Conservation (phyloP, 2,797 vertebrate genomes). For the Macropus fuliginosus region DNA sequence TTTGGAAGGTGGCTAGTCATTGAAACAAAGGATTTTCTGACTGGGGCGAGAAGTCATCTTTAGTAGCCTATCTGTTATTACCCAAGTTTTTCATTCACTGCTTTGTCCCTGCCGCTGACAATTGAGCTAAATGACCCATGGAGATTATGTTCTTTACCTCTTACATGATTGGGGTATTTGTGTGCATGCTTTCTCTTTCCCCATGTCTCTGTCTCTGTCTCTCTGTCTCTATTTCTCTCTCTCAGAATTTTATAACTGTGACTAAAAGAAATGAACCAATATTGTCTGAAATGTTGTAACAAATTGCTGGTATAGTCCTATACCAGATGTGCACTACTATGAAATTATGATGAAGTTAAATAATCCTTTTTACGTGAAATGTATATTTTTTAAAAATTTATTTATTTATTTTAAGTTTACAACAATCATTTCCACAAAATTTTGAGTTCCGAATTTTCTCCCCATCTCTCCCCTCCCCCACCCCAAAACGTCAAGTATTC, state of each 20-base stretch:
- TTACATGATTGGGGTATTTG: conserved; percentile 20
- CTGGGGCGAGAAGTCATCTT: background rate
- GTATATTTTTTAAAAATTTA: background rate
- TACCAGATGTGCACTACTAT: background rate
- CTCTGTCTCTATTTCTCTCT: background rate
- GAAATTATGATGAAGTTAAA: conserved; percentile 1
- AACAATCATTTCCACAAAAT: no score
- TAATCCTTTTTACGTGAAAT: conserved; percentile 12
- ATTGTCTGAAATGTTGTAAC: conserved; percentile 8
- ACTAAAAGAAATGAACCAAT: conserved; percentile 25
- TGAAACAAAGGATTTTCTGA: conserved; percentile 53
- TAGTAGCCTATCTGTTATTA: background rate
- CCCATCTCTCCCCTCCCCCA: no score
- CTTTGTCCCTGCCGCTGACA: conserved; percentile 35
- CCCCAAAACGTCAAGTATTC: no score
- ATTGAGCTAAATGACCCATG: conserved; percentile 42
- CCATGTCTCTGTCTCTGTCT: background rate
- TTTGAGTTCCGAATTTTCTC: no score
- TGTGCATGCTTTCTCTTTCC: background rate
- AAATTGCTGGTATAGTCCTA: background rate
- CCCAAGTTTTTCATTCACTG: conserved; percentile 22
- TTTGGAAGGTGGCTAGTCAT: conserved; percentile 25
- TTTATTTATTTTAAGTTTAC: no score
- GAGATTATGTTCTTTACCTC: background rate
- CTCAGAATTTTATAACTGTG: background rate